Base-by-base conservation (phyloP, 1,140 invertebrate genomes). In the Drosophila simulans region DNA sequence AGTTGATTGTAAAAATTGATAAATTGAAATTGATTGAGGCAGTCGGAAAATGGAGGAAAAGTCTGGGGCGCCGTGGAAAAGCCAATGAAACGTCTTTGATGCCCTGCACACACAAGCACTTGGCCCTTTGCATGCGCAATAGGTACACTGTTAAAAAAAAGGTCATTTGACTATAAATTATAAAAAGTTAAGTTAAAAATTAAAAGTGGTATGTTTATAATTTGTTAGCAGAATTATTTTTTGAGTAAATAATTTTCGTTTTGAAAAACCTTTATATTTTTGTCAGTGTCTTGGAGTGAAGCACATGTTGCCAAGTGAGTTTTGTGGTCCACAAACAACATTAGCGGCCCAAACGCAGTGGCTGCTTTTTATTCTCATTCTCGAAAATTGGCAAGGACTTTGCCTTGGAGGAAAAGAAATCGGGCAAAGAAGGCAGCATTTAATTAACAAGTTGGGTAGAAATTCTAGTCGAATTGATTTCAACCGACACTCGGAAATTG, bases 1-100 rank as follows among this genome's bases (percentile, higher is more conserved):
- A 89, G 84, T 89, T 89, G 84, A 89, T 89, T 89, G 84, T 89
- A 89, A 84, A 89, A 89, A 89, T 89, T 89, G 84, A 89, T 89
- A 89, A 89, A 89, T 89, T 89, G 84, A 89, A 89, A 89, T 89
- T 89, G 84, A 89, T 90, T 89, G 85, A 89, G 85, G 83, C 79
- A 82, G 71, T 46, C 48, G 35, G 71, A 34, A 65, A 48, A 51
- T 49, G 34, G 20, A 59, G 56, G 25, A 58, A 59, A 52, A 55
- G 48, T 39, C 71, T 43, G 31, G 57, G 46, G 48, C 45, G 63
- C 22, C 57, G 55, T 45, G 59, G 51, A 31, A 65, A 77, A 70
- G 51, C 34, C 53, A 72, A 73, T 53, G 45, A 56, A 76, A 85
- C 51, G 73, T 20, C 76, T 84, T 84, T 83, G 60, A 72, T 57